These are phyloP conservation scores for Leptinotarsa tumamoca DNA, from an alignment of 2,888 invertebrate genomes.

Conservation along the genomic window DNA sequence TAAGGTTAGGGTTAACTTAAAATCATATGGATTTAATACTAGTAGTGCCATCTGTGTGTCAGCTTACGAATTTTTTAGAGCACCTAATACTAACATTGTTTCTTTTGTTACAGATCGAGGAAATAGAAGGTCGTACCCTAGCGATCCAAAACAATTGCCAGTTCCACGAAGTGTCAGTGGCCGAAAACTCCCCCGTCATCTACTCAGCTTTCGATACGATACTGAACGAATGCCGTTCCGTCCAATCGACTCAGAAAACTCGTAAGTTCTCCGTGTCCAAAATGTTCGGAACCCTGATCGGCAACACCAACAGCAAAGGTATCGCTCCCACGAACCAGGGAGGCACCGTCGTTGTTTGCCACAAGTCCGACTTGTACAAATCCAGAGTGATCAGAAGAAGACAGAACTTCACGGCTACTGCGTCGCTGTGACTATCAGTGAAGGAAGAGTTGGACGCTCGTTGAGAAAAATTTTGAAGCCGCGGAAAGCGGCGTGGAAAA, in stretches of 20 bases:
- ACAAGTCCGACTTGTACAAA: conserved; percentile 72
- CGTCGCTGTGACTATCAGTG: conserved; percentile 75
- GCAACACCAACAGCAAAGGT: conserved; percentile 65
- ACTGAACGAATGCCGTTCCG: conserved; percentile 74
- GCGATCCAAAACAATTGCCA: conserved; percentile 78
- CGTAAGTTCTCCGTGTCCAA: conserved; percentile 83
- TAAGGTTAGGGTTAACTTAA: too few relatives aligned
- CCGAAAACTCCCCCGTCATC: conserved; percentile 80
- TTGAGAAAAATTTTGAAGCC: conserved; percentile 37
- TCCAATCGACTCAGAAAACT: conserved; percentile 68
- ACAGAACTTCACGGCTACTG: conserved; percentile 72
- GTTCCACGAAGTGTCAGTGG: conserved; percentile 85
- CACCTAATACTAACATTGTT: neutral
- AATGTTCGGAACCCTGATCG: conserved; percentile 82
- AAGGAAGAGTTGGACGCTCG: conserved; percentile 58
- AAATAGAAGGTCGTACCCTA: conserved; percentile 77
- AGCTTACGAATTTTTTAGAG: too few relatives aligned
- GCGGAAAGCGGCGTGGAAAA: conserved; percentile 31
- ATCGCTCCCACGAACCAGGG: conserved; percentile 66
- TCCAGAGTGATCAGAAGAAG: conserved; percentile 71
- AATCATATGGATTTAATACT: too few relatives aligned
- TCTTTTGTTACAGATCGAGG: conserved; percentile 73
- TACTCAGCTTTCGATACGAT: conserved; percentile 80
- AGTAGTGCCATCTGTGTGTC: too few relatives aligned
- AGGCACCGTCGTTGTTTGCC: conserved; percentile 73